Evolutionary conservation across 2,113 vertebrate species (phyloP).

Genomic region (Butorides virescens): DNA sequence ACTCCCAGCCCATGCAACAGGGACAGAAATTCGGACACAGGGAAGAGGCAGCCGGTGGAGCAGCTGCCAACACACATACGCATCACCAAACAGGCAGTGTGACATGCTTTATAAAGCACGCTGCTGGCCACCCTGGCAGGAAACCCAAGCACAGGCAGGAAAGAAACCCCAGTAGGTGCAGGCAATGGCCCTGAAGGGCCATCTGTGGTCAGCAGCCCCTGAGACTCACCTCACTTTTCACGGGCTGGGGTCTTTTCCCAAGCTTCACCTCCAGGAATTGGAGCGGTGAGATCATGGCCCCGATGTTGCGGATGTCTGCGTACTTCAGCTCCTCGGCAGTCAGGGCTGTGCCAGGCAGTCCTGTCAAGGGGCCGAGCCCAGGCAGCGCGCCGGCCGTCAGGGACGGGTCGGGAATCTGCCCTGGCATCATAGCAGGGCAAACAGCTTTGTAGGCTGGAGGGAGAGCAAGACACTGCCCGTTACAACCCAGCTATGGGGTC

Average conservation of each 20-base stretch:
- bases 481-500: neutral
- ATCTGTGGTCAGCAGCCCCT: neutral
- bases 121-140: neutral
- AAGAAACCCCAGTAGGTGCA: neutral
- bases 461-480: neutral
- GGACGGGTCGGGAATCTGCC: conserved; percentile 94
- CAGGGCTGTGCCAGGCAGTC: conserved; percentile 87
- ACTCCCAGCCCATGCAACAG: neutral
- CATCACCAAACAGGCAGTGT: neutral
- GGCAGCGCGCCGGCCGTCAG: conserved; percentile 91
- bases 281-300: conserved; percentile 89
- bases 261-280: conserved; percentile 91
- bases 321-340: conserved; percentile 87
- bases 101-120: fast-evolving
- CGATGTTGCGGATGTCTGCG: conserved; percentile 87
- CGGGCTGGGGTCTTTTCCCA: conserved; percentile 85
- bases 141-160: neutral
- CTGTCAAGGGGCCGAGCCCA: conserved; percentile 87
- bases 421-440: conserved; percentile 92
- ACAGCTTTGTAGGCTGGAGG: conserved; percentile 43
- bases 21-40: neutral
- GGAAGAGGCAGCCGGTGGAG: neutral
- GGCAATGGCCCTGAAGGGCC: neutral
- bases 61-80: fast-evolving
- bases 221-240: conserved; percentile 89